These are phyloP conservation scores for Collichthys lucidus DNA, from an alignment of 2,113 vertebrate genomes.

Conservation along the genomic window DNA sequence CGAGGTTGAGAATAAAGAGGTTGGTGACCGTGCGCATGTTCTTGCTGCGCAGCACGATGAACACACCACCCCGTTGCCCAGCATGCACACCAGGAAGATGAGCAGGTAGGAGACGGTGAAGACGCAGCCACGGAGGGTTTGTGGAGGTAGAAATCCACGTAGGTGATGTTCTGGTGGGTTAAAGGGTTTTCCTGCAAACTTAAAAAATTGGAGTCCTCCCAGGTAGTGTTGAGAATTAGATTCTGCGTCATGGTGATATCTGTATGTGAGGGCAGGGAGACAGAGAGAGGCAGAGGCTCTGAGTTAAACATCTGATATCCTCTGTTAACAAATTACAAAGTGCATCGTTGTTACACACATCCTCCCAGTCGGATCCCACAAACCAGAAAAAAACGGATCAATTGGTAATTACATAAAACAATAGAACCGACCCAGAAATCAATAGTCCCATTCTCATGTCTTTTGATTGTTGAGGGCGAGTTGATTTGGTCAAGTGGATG, in stretches of 20 bases:
- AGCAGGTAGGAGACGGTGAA: constrained; percentile 92
- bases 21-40: constrained; percentile 94
- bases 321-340: not conserved
- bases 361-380: not conserved
- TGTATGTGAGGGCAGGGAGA: constrained; percentile 31
- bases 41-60: constrained; percentile 87
- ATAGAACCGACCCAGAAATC: constrained; percentile 26
- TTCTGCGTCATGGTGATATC: constrained; percentile 66
- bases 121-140: constrained; percentile 86
- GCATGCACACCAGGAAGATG: constrained; percentile 93
- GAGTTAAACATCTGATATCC: not conserved
- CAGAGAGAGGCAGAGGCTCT: not conserved
- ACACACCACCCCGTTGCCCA: constrained; percentile 91
- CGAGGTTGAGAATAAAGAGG: constrained; percentile 94
- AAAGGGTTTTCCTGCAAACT: constrained; percentile 27
- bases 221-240: constrained; percentile 68
- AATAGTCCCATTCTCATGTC: constrained; percentile 29
- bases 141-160: constrained; percentile 92
- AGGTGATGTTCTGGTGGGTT: constrained; percentile 85
- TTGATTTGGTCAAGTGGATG: constrained; percentile 35
- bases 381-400: not conserved
- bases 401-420: constrained; percentile 35
- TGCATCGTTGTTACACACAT: not conserved
- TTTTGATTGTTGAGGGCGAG: not conserved
- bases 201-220: constrained; percentile 27